Base-by-base conservation (phyloP, 2,113 vertebrate species). In the Marcusenius ussheri region DNA sequence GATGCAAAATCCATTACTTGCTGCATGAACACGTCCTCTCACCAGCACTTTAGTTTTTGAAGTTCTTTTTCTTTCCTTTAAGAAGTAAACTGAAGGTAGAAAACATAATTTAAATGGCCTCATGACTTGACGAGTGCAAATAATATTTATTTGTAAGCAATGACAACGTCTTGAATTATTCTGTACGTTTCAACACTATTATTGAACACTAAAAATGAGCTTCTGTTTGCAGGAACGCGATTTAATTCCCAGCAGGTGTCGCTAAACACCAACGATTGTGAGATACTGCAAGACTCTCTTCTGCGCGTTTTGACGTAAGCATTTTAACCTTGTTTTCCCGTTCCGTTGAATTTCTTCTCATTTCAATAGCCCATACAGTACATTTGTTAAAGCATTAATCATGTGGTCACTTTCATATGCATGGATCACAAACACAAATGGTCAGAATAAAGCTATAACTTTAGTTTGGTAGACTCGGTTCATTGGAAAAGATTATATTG, bases 231-330 rank as follows among this genome's bases (percentile, higher is more conserved):
- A 88, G 46, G 17, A 50, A 51, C 74, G 74, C 74, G 74, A 80
- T 47, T 84, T 47, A 47, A 51, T 35, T 42, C 46, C 91, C 92
- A 93, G 91, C 91, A 92, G 89, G 92, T 70, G 91, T 90, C 91
- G 90, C 90, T 91, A 92, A 88, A 92, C 91, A 91, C 92, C 84
- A 92, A 88, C 89, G 50, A 92, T 83, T 91, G 62, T 58, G n/a
- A 53, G 21, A 5, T 13, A n/a, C 47, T 51, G 10, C 24, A 15
- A 10, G 13, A 31, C 17, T 19, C 11, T n/a, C n/a, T 51, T 27
- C 47, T 8, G n/a, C 24, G 27, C 49, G n/a, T 50, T 53, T 49
- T 87, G 13, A 51, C 47, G 46, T 51, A 24, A 9, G 42, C 31
- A 45, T 83, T 83, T 42, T 45, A 8, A 21, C 77, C 35, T 39